Base-by-base conservation (phyloP, 2,888 invertebrate genomes). In the Molanna angustata region DNA sequence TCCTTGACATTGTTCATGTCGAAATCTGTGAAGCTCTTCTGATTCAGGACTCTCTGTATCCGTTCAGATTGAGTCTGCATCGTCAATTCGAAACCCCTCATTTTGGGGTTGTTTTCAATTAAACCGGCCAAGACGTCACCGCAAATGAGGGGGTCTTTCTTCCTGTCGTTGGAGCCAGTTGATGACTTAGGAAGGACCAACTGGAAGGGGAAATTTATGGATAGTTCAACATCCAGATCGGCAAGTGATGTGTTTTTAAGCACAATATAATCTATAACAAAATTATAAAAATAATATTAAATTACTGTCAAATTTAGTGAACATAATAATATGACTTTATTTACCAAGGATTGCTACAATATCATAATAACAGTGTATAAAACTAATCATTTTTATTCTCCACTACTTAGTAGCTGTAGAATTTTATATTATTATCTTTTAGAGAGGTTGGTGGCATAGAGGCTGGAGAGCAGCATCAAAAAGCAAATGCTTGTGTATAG, bases 191-290 rank as follows among this genome's bases (percentile, higher is more conserved):
- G 41, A 16, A 22, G 13, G 3, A 49, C 39, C 7, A 53, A 42
- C 40, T 44, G 43, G 27, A 53, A 53, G 2, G 53, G 53, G 7
- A 32, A 32, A 18, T 31, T 17, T 14, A 49, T 49, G 7, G 49
- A 44, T 13, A 53, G 17, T 13, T 39, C 37, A 37, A 53, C 2
- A 3, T 49, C 39, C 6, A 53, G 9, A 16, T 31, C 39, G 3
- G 40, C 37, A 13, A 31, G 32, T 6, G 44, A 20, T 16, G 19
- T 40, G 6, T 53, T 53, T 49, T 49, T 49, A 22, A 53, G 21
- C 9, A 53, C 19, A 2, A 53, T 14, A 32, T 43, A 49, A 45
- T 53, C 53, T 53, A 18, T 17, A 42, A 50, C 2, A 33, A 9
- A 49, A n/a, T n/a, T n/a, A n/a, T n/a, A n/a, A n/a, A n/a, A n/a